Conservation (phyloP, 1,140 invertebrate genomes). For the Pseudomyrmex cubaensis region DNA sequence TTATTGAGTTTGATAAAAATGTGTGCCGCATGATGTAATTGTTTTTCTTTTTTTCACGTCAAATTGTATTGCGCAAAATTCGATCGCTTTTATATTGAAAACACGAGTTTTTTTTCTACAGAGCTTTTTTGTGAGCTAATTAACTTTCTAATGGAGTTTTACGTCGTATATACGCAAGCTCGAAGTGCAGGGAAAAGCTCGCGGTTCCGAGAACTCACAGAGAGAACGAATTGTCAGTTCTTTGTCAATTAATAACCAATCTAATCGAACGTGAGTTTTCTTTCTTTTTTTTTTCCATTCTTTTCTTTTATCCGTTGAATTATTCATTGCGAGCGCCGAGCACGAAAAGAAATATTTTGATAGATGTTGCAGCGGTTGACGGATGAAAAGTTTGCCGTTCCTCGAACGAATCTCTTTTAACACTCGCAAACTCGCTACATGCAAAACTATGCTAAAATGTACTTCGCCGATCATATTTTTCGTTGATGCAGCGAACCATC, state of each 20-base stretch:
- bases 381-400: not conserved
- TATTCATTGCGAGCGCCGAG: not conserved
- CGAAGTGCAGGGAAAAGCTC: too few relatives aligned
- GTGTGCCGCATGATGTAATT: conserved; percentile 17
- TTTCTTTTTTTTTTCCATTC: too few relatives aligned
- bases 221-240: not conserved
- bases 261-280: too few relatives aligned
- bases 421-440: not conserved
- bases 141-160: conserved; percentile 13
- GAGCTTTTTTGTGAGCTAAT: not conserved
- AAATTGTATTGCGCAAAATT: conserved; percentile 22
- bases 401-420: not conserved
- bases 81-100: not conserved
- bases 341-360: not conserved
- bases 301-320: not conserved
- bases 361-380: not conserved
- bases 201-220: too few relatives aligned
- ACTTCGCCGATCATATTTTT: conserved; percentile 1
- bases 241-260: not conserved
- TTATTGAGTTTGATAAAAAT: conserved; percentile 19
- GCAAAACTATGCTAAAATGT: conserved; percentile 17
- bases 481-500: conserved; percentile 8
- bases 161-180: too few relatives aligned
- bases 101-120: conserved; percentile 11
- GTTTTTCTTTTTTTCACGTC: not conserved